Conservation (phyloP, 2,888 invertebrate genomes). For the Elmis aenea region DNA sequence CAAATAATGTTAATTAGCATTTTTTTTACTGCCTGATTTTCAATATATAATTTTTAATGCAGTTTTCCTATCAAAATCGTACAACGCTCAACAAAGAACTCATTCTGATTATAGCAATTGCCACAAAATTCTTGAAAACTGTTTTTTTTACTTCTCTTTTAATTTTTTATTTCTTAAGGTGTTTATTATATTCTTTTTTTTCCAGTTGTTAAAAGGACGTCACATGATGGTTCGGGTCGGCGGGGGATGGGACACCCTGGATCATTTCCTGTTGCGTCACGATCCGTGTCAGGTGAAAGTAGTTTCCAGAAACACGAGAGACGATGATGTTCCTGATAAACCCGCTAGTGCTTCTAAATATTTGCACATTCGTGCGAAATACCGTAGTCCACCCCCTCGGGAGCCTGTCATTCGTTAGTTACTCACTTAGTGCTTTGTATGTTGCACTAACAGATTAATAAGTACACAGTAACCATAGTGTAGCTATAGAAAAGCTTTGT, state of each 20-base stretch:
- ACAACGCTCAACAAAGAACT: too few relatives aligned
- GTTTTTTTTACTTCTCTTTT: too few relatives aligned
- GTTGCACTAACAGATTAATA: too few relatives aligned
- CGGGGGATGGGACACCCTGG: constrained; percentile 91
- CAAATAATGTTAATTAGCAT: too few relatives aligned
- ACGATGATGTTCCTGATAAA: constrained; percentile 29
- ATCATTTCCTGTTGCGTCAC: constrained; percentile 84
- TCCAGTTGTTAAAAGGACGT: constrained; percentile 79
- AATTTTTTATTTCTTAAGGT: too few relatives aligned
- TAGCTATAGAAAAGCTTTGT: neutral
- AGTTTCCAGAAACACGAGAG: constrained; percentile 35
- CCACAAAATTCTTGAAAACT: too few relatives aligned
- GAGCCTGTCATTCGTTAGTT: constrained; percentile 50
- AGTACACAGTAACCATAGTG: too few relatives aligned
- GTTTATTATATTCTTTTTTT: constrained; percentile 27
- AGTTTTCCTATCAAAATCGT: too few relatives aligned
- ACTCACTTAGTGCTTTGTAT: constrained; percentile 2
- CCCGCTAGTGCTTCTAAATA: constrained; percentile 46
- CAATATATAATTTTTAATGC: too few relatives aligned
- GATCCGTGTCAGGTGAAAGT: constrained; percentile 75
- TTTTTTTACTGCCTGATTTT: too few relatives aligned
- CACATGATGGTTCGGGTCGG: constrained; percentile 96
- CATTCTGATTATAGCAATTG: too few relatives aligned
- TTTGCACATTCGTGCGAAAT: constrained; percentile 68
- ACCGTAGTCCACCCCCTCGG: constrained; percentile 62